Conservation (phyloP, 2,888 invertebrate species). For the Venustoraphidia nigricollis region DNA sequence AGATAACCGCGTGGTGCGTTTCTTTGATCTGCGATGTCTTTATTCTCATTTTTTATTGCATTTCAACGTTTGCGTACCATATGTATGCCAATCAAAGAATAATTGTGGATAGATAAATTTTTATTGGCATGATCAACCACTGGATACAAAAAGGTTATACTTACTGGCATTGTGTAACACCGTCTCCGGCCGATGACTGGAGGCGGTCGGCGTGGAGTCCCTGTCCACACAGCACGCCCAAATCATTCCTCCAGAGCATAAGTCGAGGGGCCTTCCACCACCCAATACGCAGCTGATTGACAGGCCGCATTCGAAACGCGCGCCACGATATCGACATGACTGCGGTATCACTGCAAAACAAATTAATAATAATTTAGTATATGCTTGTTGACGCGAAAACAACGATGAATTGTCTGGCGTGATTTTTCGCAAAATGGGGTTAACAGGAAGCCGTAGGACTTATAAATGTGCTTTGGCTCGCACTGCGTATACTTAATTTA, state of each 20-base stretch:
- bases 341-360: conserved; percentile 73
- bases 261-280: conserved; percentile 74
- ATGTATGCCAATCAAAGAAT: too few species aligned
- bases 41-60: too few species aligned
- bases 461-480: too few species aligned
- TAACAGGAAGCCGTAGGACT: too few species aligned
- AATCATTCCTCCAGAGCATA: conserved; percentile 86
- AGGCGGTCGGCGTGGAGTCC: conserved; percentile 26
- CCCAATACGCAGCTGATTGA: conserved; percentile 82
- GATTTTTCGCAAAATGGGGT: too few species aligned
- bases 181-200: conserved; percentile 29
- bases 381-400: background rate
- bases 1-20: too few species aligned
- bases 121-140: too few species aligned
- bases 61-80: too few species aligned
- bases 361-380: conserved; percentile 4
- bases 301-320: conserved; percentile 76
- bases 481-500: too few species aligned
- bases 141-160: conserved; percentile 25
- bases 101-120: too few species aligned
- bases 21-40: too few species aligned
- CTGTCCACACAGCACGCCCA: conserved; percentile 88
- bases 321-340: conserved; percentile 71
- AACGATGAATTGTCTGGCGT: background rate
- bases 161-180: conserved; percentile 77